phyloP scores from a whole-genome alignment of 2,113 vertebrate genomes.

The Pterophyllum scalare region DNA sequence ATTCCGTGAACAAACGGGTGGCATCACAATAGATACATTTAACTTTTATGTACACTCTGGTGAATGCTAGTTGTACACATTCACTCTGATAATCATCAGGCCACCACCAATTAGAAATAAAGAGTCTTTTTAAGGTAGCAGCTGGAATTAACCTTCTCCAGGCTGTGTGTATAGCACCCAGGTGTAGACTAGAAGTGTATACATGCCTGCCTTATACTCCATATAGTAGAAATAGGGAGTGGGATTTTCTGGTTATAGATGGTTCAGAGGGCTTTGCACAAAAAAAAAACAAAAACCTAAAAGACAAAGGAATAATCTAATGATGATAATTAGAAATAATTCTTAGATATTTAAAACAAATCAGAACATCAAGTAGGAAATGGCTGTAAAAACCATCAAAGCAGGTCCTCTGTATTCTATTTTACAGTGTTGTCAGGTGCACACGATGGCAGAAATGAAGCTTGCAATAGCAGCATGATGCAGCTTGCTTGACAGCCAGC shows the following conservation, averaged over 20 bases:
- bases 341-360: neutral
- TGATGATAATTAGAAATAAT: neutral
- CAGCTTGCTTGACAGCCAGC: conserved; percentile 6
- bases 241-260: neutral
- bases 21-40: neutral
- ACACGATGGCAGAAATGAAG: neutral
- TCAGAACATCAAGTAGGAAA: neutral
- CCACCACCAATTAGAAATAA: no score
- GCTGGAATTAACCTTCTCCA: neutral
- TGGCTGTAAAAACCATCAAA: neutral
- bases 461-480: neutral
- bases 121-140: neutral
- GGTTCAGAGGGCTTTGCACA: neutral
- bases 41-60: no score
- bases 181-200: neutral
- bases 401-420: neutral
- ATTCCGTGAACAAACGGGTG: neutral
- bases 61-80: no score
- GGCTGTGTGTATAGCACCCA: neutral
- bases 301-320: neutral
- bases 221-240: neutral
- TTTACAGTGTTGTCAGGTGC: neutral
- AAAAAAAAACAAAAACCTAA: neutral
- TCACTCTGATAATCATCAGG: no score
- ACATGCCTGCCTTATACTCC: neutral